Percentiles rank a stretch among this genome's conserved stretches.
Evolutionary conservation across 2,797 vertebrate genomes (phyloP).

Genomic region (Sternarchorhynchus goeldii): DNA sequence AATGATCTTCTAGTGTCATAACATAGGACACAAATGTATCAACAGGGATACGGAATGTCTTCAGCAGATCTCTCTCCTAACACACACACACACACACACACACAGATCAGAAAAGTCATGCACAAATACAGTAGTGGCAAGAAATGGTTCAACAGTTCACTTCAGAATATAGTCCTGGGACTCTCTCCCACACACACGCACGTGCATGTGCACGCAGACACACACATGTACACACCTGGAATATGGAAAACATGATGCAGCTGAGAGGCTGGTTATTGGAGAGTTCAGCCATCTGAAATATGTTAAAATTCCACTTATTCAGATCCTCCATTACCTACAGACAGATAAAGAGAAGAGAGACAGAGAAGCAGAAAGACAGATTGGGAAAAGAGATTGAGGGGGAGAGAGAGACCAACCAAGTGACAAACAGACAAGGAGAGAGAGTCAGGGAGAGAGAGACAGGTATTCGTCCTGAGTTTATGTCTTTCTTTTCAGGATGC

Average conservation of each 20-base stretch:
- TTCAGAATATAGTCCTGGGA: no score
- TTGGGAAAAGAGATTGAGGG: background rate
- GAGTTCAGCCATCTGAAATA: conserved; percentile 84
- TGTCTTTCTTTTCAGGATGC: no score
- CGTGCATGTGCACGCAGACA: background rate
- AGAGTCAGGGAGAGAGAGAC: conserved; percentile 1
- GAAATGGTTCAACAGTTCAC: no score
- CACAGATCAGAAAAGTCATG: background rate
- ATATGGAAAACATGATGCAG: conserved; percentile 86
- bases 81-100: conserved; percentile 33
- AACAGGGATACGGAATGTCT: conserved; percentile 90
- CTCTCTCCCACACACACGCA: background rate
- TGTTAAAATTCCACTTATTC: conserved; percentile 89
- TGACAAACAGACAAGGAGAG: background rate
- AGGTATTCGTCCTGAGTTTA: no score
- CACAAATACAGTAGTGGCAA: no score
- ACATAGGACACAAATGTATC: conserved; percentile 92
- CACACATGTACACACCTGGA: conserved; percentile 75
- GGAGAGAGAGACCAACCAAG: background rate
- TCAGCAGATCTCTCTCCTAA: conserved; percentile 89
- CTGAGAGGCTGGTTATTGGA: conserved; percentile 85
- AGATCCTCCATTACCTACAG: conserved; percentile 84
- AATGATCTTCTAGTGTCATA: conserved; percentile 96
- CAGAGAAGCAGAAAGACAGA: conserved; percentile 41
- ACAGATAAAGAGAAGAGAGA: conserved; percentile 31